Percentiles rank a stretch among this genome's conserved stretches.
Evolutionary conservation across 1,140 invertebrate species (phyloP).

Genomic region (Panonychus citri): DNA sequence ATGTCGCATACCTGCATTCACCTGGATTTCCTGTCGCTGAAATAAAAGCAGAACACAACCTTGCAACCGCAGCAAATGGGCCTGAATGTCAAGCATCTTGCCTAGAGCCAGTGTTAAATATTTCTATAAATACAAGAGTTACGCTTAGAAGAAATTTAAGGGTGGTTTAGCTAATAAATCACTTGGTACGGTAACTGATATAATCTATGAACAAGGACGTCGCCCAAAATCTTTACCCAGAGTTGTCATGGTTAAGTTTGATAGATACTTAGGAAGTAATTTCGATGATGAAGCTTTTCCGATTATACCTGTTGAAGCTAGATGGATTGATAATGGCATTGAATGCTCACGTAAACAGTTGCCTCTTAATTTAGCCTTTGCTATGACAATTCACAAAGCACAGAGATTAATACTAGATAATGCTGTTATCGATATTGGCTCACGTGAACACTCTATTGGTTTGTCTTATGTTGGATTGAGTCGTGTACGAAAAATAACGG

Average conservation of each 20-base stretch:
- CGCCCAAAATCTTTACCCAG: too few relatives aligned
- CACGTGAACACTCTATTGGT: conserved; percentile 18
- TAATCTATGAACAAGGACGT: too few relatives aligned
- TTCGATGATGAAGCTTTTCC: neutral
- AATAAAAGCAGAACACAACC: neutral
- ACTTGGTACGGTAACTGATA: too few relatives aligned
- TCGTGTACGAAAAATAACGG: conserved; percentile 2
- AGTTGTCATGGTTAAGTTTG: too few relatives aligned
- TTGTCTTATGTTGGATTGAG: conserved; percentile 23
- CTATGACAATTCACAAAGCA: conserved; percentile 31
- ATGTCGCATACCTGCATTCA: neutral
- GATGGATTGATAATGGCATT: neutral
- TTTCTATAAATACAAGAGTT: too few relatives aligned
- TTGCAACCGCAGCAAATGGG: neutral
- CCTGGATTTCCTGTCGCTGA: neutral
- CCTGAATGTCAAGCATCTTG: neutral
- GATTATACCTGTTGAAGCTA: neutral
- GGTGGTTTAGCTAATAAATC: too few relatives aligned
- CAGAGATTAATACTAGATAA: conserved; percentile 23
- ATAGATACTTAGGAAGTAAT: too few relatives aligned
- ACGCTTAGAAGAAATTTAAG: too few relatives aligned
- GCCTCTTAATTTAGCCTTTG: conserved; percentile 20
- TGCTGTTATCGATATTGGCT: conserved; percentile 19
- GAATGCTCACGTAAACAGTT: conserved; percentile 1
- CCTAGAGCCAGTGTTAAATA: too few relatives aligned